These are phyloP conservation scores for Alviniconcha marisindica DNA, from an alignment of 1,140 invertebrate genomes.

Conservation along the genomic window DNA sequence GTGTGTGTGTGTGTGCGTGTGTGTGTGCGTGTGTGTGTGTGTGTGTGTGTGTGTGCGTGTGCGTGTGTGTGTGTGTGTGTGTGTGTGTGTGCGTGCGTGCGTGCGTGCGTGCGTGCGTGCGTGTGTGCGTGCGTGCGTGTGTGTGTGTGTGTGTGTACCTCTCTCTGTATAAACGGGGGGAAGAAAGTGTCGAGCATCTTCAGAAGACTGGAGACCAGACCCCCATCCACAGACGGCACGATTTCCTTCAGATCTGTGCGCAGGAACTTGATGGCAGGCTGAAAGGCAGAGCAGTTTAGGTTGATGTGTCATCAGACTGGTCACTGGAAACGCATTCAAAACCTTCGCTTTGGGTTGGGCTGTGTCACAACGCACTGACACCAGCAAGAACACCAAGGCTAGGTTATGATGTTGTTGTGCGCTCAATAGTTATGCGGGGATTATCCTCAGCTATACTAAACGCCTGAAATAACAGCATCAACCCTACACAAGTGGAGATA, in stretches of 20 bases:
- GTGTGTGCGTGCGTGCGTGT: background rate
- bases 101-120: background rate
- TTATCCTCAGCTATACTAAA: too few species aligned
- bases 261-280: constrained; percentile 73
- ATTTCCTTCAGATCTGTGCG: constrained; percentile 72
- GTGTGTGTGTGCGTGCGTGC: background rate
- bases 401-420: too few species aligned
- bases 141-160: constrained; percentile 46
- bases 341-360: too few species aligned
- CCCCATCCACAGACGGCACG: constrained; percentile 74
- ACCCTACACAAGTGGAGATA: too few species aligned
- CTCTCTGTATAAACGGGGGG: constrained; percentile 71
- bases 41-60: background rate
- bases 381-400: too few species aligned
- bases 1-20: background rate
- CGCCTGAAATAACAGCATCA: too few species aligned
- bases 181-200: constrained; percentile 76
- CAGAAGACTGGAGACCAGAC: constrained; percentile 73
- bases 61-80: background rate
- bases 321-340: too few species aligned
- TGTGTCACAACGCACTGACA: too few species aligned
- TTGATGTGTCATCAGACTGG: too few species aligned
- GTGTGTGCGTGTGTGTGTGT: background rate
- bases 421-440: too few species aligned
- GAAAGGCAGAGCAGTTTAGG: too few species aligned